Percentiles rank a stretch among this genome's conserved stretches.
Conservation (phyloP, 1,140 invertebrate genomes). For the Antheraea pernyi region DNA sequence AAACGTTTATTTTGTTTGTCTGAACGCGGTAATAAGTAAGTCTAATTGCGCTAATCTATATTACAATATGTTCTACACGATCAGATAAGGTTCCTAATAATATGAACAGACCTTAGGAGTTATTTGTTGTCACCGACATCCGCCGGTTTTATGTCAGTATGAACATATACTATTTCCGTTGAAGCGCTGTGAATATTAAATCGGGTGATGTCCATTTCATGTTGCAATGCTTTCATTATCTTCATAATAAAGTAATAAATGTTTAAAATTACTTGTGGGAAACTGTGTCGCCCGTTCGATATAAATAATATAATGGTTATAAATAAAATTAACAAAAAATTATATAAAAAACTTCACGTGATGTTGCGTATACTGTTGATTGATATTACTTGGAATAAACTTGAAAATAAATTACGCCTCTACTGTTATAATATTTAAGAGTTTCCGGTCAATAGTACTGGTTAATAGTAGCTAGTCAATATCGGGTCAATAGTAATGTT, state of each 20-base stretch:
- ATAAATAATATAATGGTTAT: background rate
- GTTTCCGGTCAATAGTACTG: too few species aligned
- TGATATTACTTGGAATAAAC: too few species aligned
- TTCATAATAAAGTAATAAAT: background rate
- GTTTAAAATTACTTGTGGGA: background rate
- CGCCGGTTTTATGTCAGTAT: constrained; percentile 42
- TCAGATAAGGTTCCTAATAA: constrained; percentile 2
- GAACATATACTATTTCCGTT: constrained; percentile 38
- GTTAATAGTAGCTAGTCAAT: too few species aligned
- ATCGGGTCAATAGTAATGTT: too few species aligned
- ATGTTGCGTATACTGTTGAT: too few species aligned
- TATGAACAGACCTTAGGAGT: background rate
- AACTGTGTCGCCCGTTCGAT: background rate
- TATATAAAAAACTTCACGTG: too few species aligned
- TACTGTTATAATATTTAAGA: too few species aligned
- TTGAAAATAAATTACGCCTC: too few species aligned
- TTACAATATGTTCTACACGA: background rate
- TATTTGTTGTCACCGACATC: constrained; percentile 58
- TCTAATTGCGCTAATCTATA: too few species aligned
- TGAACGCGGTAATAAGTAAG: too few species aligned
- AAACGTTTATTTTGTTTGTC: too few species aligned
- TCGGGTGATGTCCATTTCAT: background rate
- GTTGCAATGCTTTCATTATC: constrained; percentile 2
- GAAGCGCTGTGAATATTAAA: constrained; percentile 33
- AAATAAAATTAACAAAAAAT: too few species aligned